Base-by-base conservation (phyloP, 2,888 invertebrate species). In the Spicauda simplicius region DNA sequence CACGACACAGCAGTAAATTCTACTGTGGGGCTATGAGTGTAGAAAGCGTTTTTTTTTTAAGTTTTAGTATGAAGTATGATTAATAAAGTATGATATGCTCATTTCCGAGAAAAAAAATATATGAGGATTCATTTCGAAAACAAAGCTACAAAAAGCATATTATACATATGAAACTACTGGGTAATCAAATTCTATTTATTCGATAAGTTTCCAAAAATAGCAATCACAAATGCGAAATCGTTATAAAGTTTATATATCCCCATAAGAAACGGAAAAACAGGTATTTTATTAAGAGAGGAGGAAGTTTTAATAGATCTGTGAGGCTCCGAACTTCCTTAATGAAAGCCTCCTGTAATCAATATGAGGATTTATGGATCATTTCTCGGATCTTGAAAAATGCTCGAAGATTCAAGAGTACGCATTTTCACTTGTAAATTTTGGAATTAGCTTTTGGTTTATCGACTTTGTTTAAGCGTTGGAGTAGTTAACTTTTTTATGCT, bases 301-400 rank as follows among this genome's bases (percentile, higher is more conserved):
- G 20, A 64, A 64, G 50, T 64, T 63, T 63, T 64, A 57, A 64
- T 57, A 64, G 64, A 57, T 64, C 48, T 56, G 16, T 20, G 18
- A 33, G 57, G 37, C 57, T 37, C 19, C 57, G 6, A 52, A 64
- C 50, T 64, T 52, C 18, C 48, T 55, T 64, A 64, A 64, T 64
- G 57, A 64, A 55, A 48, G 18, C 54, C 63, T 25, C 25, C 52
- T 19, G 18, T 55, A 33, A 55, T 63, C 63, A 48, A 63, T 63
- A 48, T 12, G 25, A 20, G 30, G 55, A 63, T 63, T 63, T 55
- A 63, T 55, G 63, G 37, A 48, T 16, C 25, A 30, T 63, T 63
- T 55, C 18, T 63, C 2, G 41, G 14, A 11, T 6, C 25, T 59
- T 50, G 33, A 57, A 41, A 58, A 37, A 20, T 58, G n/a, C 20